A percentile compares a stretch with the other conserved stretches of the same genome.
Conservation (phyloP, 2,797 vertebrate genomes). For the Crocidura indochinensis region DNA sequence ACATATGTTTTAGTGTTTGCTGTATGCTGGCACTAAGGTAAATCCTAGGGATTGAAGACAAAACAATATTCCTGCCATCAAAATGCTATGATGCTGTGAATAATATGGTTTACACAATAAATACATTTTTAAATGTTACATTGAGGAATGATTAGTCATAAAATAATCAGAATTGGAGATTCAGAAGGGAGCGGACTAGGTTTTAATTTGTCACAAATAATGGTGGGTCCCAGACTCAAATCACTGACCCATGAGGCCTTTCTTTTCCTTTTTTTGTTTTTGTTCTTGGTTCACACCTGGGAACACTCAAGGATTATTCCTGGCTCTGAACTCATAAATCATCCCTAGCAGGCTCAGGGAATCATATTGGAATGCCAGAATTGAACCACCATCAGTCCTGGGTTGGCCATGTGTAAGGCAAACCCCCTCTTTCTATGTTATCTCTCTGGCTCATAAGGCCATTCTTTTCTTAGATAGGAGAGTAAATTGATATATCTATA, state of each 20-base stretch:
- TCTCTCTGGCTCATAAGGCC: no score
- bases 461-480: no score
- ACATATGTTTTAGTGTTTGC: constrained; percentile 1
- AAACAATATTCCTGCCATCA: neutral
- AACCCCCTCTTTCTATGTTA: no score
- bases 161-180: constrained; percentile 28
- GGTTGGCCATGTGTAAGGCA: no score
- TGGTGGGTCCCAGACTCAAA: neutral
- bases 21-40: neutral
- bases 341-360: no score
- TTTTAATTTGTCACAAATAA: constrained; percentile 30
- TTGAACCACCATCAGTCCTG: no score
- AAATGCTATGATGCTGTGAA: neutral
- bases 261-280: neutral
- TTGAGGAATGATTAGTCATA: constrained; percentile 13
- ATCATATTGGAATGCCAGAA: no score
- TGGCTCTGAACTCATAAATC: no score
- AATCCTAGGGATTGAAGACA: neutral
- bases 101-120: constrained; percentile 1
- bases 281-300: no score
- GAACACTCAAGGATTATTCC: no score
- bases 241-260: neutral
- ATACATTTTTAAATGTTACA: neutral
- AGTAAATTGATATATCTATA: neutral
- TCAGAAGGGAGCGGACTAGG: neutral